Percentiles rank a stretch among this genome's conserved stretches.
Evolutionary conservation across 2,888 invertebrate species (phyloP).

Genomic region (Dendrolimus pini): DNA sequence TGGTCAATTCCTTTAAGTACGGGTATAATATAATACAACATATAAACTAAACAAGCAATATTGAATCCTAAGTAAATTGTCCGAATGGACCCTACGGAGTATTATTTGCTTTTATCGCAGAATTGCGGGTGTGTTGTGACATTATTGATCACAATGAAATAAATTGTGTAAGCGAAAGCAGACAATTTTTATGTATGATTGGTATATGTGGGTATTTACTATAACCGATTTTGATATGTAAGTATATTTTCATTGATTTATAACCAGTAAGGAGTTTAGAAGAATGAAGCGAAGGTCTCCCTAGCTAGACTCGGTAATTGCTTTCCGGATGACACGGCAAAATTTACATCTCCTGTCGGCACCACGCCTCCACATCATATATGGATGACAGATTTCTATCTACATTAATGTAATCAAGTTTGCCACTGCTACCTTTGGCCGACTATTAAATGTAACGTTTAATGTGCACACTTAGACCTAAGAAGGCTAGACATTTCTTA

Average conservation of each 20-base stretch:
- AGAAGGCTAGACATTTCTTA: no score
- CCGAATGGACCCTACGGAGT: conserved; percentile 35
- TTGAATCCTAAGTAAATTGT: conserved; percentile 50
- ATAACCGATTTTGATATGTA: no score
- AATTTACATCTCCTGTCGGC: conserved; percentile 35
- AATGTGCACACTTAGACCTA: no score
- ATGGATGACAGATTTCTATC: neutral
- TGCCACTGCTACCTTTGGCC: no score
- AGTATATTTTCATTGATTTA: conserved; percentile 27
- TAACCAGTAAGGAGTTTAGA: conserved; percentile 22
- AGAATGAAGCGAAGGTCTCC: conserved; percentile 26
- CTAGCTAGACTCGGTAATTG: conserved; percentile 39
- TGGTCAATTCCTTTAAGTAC: no score
- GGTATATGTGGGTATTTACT: no score
- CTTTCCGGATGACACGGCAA: conserved; percentile 43
- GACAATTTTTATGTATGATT: no score
- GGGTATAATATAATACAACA: neutral
- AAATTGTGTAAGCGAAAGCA: conserved; percentile 13
- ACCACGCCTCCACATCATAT: conserved; percentile 10
- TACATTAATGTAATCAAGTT: no score
- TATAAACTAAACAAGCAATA: conserved; percentile 18
- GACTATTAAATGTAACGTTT: no score
- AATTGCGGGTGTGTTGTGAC: conserved; percentile 35
- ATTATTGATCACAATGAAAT: conserved; percentile 29
- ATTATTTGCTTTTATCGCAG: conserved; percentile 50